phyloP scores from a whole-genome alignment of 2,888 invertebrate genomes.

The Pristionchus arcanus region DNA sequence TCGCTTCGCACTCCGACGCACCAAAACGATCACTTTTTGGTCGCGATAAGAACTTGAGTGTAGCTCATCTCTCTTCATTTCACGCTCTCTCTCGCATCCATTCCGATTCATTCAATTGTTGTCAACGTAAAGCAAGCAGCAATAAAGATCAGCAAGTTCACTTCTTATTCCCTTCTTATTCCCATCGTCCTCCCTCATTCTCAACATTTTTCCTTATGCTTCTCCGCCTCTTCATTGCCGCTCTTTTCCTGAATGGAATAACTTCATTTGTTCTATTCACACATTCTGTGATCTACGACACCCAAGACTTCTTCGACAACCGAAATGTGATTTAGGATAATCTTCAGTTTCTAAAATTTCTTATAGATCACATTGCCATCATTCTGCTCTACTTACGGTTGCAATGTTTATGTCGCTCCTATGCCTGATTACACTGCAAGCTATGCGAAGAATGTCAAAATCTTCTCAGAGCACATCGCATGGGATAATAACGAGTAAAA shows the following conservation, averaged over 20 bases:
- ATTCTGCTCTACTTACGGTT: background rate
- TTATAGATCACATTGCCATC: background rate
- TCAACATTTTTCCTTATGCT: background rate
- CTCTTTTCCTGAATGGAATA: background rate
- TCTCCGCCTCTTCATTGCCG: background rate
- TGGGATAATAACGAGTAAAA: background rate
- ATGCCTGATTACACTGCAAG: background rate
- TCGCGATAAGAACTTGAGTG: too few relatives aligned
- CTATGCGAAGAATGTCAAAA: background rate
- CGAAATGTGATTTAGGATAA: background rate
- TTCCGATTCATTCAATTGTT: too few relatives aligned
- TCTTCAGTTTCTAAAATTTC: background rate
- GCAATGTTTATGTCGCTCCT: background rate
- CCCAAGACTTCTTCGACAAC: constrained; percentile 5
- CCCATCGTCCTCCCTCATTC: background rate
- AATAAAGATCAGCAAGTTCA: too few relatives aligned
- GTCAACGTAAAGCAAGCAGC: too few relatives aligned
- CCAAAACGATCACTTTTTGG: too few relatives aligned
- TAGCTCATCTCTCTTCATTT: too few relatives aligned
- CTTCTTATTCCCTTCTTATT: too few relatives aligned
- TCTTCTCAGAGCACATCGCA: background rate
- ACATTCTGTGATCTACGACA: background rate
- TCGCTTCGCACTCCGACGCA: too few relatives aligned
- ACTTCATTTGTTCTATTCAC: background rate
- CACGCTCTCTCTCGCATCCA: too few relatives aligned